These are phyloP conservation scores for Ganaspis sp. DNA, from an alignment of 1,140 invertebrate genomes.

Conservation along the genomic window DNA sequence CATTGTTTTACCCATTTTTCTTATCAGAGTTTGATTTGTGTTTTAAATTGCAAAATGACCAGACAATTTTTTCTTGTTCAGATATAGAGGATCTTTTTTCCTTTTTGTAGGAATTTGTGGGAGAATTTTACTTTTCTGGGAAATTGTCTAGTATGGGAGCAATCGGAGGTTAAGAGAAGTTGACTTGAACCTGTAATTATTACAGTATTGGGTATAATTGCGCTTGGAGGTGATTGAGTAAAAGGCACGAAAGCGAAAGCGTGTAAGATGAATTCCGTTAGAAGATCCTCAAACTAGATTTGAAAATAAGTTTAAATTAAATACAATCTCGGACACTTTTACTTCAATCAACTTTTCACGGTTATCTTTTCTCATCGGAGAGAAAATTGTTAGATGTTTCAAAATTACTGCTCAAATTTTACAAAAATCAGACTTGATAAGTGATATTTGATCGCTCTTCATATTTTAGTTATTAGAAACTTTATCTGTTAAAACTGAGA, in stretches of 20 bases:
- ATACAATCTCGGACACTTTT: neutral
- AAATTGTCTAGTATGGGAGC: too few relatives aligned
- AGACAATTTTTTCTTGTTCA: neutral
- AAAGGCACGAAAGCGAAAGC: neutral
- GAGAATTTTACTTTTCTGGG: too few relatives aligned
- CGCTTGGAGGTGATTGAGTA: neutral
- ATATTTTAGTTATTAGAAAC: too few relatives aligned
- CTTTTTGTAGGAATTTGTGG: too few relatives aligned
- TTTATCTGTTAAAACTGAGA: too few relatives aligned
- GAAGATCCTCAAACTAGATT: neutral
- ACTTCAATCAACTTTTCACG: conserved; percentile 2
- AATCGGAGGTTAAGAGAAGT: too few relatives aligned
- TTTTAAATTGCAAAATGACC: neutral
- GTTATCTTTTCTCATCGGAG: neutral
- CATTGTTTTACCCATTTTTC: neutral
- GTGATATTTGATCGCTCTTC: too few relatives aligned
- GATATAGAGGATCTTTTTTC: too few relatives aligned
- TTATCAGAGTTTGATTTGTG: conserved; percentile 2
- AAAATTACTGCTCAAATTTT: too few relatives aligned
- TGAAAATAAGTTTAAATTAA: conserved; percentile 5
- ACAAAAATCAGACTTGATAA: too few relatives aligned
- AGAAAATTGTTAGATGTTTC: neutral
- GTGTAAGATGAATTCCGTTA: neutral
- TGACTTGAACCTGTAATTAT: neutral
- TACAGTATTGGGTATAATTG: neutral